Conservation (phyloP, 92 coral and sea anemone genomes). For the Parazoanthus darwini region DNA sequence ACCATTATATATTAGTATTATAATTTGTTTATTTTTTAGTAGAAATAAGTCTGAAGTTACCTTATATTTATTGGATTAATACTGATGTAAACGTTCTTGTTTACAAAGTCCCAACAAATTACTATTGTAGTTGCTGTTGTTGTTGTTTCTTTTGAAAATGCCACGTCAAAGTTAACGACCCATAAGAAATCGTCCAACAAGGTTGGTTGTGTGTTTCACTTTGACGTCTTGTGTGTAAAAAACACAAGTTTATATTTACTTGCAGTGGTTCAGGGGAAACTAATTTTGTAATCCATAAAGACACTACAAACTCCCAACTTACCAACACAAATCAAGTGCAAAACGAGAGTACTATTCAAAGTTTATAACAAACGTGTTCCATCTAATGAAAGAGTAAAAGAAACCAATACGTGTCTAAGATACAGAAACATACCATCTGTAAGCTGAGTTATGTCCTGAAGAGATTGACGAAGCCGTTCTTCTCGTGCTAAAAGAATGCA, state of each 20-base stretch:
- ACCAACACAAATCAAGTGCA: neutral
- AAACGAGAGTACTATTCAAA: neutral
- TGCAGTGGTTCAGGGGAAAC: neutral
- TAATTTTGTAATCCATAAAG: neutral
- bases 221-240: neutral
- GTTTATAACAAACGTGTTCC: neutral
- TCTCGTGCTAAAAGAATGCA: constrained; percentile 56
- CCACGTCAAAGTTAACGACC: no score
- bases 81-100: no score
- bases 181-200: no score
- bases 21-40: no score
- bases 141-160: no score
- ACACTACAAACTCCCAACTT: neutral
- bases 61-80: no score
- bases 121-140: no score
- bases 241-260: neutral
- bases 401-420: neutral
- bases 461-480: constrained; percentile 77
- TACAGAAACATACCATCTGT: constrained; percentile 43
- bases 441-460: constrained; percentile 63
- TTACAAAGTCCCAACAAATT: no score
- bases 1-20: no score
- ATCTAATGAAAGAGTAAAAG: neutral
- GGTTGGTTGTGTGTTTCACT: no score
- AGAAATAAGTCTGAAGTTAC: no score